Evolutionary conservation across 2,797 vertebrate genomes (phyloP), one percentile per base, ranked within the genome.

Genomic region (Gadopsis bispinosus): DNA sequence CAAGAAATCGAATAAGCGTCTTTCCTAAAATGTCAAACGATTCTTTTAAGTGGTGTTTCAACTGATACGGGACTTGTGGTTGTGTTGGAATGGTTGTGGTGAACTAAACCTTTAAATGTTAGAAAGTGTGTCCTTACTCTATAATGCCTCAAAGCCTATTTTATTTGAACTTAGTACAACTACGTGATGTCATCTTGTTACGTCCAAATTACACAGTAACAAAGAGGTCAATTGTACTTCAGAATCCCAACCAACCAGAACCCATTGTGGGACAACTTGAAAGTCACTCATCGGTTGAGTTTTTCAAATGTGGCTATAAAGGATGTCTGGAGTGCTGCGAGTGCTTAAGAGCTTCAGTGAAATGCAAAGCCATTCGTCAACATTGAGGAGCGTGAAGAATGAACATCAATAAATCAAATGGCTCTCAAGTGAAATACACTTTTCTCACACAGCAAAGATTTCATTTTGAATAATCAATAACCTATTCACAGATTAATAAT

Each of bases 301-400:
- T 71, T 80, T 68, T 79, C 35, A 73, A 69, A 73, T 71, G 39
- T 73, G 67, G 59, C 48, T 48, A n/a, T 65, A 53, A 85, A 74
- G 58, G 20, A 69, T 22, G 19, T 74, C 58, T 69, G 60, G 43
- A 61, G 64, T 0, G 11, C 61, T 64, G 53, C 43, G 66, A 78
- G 77, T 65, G 62, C 74, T 75, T 77, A 54, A 83, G 84, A 69
- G 80, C 77, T 29, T 72, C 62, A 26, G 41, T 29, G 31, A 77
- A 74, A 56, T 74, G 59, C 62, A 43, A 1, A n/a, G 60, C 62
- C 33, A 35, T 82, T 69, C 75, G 80, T 85, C 74, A 72, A 43
- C 67, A 56, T 1, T 51, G 53, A 75, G 19, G 45, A 75, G 48
- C 11, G 12, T 56, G 58, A 76, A 37, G 45, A 83, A 69, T 58